Conservation (phyloP, 2,113 vertebrate species). For the Monopterus albus region DNA sequence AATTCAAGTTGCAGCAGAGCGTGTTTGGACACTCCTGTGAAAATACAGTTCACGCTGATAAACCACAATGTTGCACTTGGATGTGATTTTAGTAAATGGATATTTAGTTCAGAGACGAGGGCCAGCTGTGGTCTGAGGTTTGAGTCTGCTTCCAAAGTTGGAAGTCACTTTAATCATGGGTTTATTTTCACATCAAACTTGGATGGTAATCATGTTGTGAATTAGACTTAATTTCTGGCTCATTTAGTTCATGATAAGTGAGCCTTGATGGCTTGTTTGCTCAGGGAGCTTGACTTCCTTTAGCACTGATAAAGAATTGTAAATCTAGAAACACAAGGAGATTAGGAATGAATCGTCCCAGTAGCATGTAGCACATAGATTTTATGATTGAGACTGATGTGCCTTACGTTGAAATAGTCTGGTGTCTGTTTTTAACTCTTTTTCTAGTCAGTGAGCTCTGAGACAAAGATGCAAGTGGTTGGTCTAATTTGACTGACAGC, state of each 20-base stretch:
- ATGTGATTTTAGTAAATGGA: slow-evolving; percentile 35
- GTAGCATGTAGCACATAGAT: not conserved
- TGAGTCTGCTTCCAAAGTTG: slow-evolving; percentile 47
- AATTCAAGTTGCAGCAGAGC: slow-evolving; percentile 26
- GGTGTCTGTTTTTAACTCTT: not conserved
- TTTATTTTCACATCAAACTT: slow-evolving; percentile 72
- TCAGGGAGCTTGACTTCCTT: slow-evolving; percentile 46
- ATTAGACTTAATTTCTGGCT: slow-evolving; percentile 57
- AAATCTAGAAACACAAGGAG: not conserved
- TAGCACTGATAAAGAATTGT: slow-evolving; percentile 8
- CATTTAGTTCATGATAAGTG: slow-evolving; percentile 58
- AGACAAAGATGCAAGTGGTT: slow-evolving; percentile 40
- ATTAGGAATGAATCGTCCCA: not conserved
- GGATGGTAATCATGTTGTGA: slow-evolving; percentile 43
- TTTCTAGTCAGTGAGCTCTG: slow-evolving; percentile 22
- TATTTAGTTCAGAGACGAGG: slow-evolving; percentile 42
- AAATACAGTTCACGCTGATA: slow-evolving; percentile 32
- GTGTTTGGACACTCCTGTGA: slow-evolving; percentile 47
- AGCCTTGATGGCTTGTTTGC: slow-evolving; percentile 50
- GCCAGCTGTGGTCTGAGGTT: slow-evolving; percentile 63
- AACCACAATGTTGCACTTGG: not conserved
- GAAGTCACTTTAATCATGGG: slow-evolving; percentile 65
- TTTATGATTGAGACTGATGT: not conserved
- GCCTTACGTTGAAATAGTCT: not conserved
- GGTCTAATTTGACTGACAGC: slow-evolving; percentile 67